Base-by-base conservation (phyloP, 92 coral and sea anemone species). In the Heteractis magnifica region DNA sequence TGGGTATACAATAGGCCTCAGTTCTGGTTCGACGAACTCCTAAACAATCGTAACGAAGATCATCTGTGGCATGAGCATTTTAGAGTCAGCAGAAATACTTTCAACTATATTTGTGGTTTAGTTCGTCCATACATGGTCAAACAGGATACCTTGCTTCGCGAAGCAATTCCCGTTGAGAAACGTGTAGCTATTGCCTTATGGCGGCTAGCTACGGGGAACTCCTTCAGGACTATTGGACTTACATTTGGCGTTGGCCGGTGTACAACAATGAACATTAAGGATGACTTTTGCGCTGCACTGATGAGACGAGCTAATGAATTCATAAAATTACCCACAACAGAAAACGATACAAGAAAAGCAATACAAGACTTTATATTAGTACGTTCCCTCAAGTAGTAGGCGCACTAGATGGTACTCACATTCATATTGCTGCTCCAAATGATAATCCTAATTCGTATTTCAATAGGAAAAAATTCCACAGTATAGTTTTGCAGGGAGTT, bases 351-450 rank as follows among this genome's bases (percentile, higher is more conserved):
- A n/a, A n/a, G n/a, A n/a, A n/a, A n/a, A n/a, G n/a, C n/a, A n/a
- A n/a, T n/a, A n/a, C n/a, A n/a, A n/a, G n/a, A n/a, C n/a, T n/a
- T 4, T 65, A 50, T 7, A 41, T 86, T 1, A 79, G 79, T 44
- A 5, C 49, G 5, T 78, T 85, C 18, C 85, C 81, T 41, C 86
- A 71, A 50, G 49, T 82, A 49, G 86, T 82, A 9, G 81, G 86
- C 15, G 81, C 86, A 12, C 71, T 79, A 10, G 80, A 79, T 18
- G 89, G 89, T 8, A 68, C 81, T 12, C 89, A n/a, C n/a, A n/a
- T n/a, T n/a, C n/a, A n/a, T n/a, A n/a, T n/a, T n/a, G n/a, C n/a
- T n/a, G n/a, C n/a, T n/a, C n/a, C n/a, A n/a, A n/a, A n/a, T n/a
- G n/a, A n/a, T n/a, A n/a, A n/a, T n/a, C n/a, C n/a, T n/a, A n/a